Percentiles rank a stretch among this genome's conserved stretches.
phyloP scores from a whole-genome alignment of 1,140 invertebrate genomes.

The Temnothorax nylanderi region DNA sequence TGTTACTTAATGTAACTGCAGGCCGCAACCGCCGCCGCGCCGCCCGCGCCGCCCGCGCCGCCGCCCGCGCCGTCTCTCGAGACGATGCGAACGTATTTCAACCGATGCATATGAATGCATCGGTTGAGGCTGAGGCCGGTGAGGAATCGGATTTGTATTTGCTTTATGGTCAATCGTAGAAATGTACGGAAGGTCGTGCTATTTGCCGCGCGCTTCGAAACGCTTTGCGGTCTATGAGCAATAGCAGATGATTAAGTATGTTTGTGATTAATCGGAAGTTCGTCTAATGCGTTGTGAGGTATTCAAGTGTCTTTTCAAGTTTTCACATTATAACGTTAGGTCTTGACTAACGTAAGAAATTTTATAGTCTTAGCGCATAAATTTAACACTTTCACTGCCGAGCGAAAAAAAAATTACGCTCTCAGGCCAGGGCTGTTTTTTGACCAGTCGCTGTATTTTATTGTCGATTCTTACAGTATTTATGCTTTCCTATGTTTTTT shows the following conservation, averaged over 20 bases:
- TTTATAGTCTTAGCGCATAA: background rate
- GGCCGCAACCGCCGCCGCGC: background rate
- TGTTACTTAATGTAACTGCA: slow-evolving; percentile 70
- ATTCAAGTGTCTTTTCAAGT: background rate
- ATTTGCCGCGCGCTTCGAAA: background rate
- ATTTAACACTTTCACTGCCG: background rate
- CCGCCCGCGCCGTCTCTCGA: background rate
- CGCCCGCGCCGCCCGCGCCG: no score
- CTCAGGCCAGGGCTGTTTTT: no score
- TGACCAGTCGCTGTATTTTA: no score
- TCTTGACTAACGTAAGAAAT: background rate
- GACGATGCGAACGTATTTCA: slow-evolving; percentile 6
- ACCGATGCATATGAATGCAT: background rate
- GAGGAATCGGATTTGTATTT: slow-evolving; percentile 43
- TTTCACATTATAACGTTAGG: background rate
- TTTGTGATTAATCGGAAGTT: slow-evolving; percentile 4
- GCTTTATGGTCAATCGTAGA: slow-evolving; percentile 19
- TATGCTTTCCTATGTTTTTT: no score
- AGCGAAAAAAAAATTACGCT: no score
- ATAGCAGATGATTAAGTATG: no score
- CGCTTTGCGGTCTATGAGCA: background rate
- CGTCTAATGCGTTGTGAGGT: background rate
- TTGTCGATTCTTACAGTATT: no score
- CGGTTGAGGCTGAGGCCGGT: no score
- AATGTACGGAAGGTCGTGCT: slow-evolving; percentile 19